Conservation (phyloP, 35 echinoderm and acorn worm species). For the Apostichopus parvimensis region DNA sequence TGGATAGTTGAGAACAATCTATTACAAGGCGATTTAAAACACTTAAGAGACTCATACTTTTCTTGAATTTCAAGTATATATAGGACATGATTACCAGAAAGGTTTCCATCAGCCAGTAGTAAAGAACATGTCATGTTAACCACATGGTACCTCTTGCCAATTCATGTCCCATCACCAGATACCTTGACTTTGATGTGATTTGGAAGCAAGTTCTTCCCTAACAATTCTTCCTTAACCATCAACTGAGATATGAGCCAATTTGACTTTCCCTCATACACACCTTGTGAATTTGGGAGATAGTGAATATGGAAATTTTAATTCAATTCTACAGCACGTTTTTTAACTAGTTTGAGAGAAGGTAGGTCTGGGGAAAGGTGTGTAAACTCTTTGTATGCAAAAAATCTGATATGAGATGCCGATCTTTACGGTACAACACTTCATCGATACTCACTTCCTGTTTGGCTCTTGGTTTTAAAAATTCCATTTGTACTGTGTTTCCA, state of each 20-base stretch:
- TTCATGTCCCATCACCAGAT: constrained; percentile 31
- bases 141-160: constrained; percentile 34
- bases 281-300: background rate
- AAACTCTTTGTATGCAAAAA: background rate
- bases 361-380: background rate
- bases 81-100: background rate
- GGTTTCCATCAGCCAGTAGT: background rate
- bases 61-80: constrained; percentile 15
- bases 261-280: background rate
- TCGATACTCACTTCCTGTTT: constrained; percentile 1
- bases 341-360: background rate
- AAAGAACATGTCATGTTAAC: constrained; percentile 39
- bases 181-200: constrained; percentile 41
- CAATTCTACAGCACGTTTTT: background rate
- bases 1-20: background rate
- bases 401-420: background rate
- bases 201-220: constrained; percentile 11
- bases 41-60: constrained; percentile 1
- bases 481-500: constrained; percentile 13
- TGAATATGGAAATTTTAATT: background rate
- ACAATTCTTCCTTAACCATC: background rate
- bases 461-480: background rate
- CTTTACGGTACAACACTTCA: constrained; percentile 15
- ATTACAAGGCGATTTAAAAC: background rate
- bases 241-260: constrained; percentile 2